Base-by-base conservation (phyloP, 2,888 invertebrate genomes). In the Thyatira batis region DNA sequence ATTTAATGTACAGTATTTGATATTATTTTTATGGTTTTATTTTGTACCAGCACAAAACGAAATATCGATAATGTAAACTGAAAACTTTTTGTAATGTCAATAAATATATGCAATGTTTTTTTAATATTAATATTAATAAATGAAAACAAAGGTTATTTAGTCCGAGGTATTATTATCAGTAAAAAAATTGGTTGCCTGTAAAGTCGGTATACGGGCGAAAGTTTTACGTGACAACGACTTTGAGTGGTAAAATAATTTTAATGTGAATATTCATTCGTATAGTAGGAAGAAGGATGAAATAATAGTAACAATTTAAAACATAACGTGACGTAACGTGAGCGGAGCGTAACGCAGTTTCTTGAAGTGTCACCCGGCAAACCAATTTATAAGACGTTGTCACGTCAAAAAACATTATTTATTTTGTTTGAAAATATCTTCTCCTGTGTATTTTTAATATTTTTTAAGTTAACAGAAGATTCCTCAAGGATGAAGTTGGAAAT, bases 401-500 rank as follows among this genome's bases (percentile, higher is more conserved):
- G n/a, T n/a, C n/a, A n/a, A n/a, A n/a, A 33, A 17, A n/a, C 33
- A 13, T 13, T 8, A 39, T 1, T 17, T 2, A 17, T 39, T 39
- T 17, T 39, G 2, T 13, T 6, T 17, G 2, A 17, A 39, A 3
- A 33, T 30, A 30, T 8, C 25, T n/a, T 28, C 55, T 45, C 52
- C 46, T 60, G 39, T 39, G 51, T 49, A 50, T 11, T 55, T 62
- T 60, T 63, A 54, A 33, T 60, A 58, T 55, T 17, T 23, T 9
- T 33, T n/a, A 50, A 20, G 57, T 57, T 20, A 55, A 53, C n/a
- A 48, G 30, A 11, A 65, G 50, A 21, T 52, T 45, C 10, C 45
- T 57, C n/a, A 62, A 65, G 20, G 50, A 58, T 39, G 54, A 61
- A 17, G 4, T 75, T 3, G 66, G 71, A 39, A 59, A 57, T 49